Base-by-base conservation (phyloP, 2,888 invertebrate genomes). In the Tolmerus cingulatus region DNA sequence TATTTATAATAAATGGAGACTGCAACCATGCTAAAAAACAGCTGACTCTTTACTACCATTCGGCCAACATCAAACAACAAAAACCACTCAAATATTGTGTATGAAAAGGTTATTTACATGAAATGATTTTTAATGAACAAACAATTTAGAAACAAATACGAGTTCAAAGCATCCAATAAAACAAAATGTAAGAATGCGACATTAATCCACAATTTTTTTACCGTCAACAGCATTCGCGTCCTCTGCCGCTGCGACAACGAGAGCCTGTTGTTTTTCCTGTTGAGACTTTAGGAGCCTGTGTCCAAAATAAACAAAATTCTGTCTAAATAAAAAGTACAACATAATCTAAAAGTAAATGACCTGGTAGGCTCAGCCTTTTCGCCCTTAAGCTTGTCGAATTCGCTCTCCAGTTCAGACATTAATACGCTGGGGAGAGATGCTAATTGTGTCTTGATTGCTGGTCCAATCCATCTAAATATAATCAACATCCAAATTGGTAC, bases 341-440 rank as follows among this genome's bases (percentile, higher is more conserved):
- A 30, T 84, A 76, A 57, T 66, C 16, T 5, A 27, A 5, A 37
- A 55, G 43, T 66, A 46, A 5, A 46, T 82, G 76, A 92, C 92
- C 92, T 91, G 37, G 90, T 89, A 30, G 93, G 93, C 87, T 92
- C 92, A 0, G 91, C 90, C 23, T 92, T 92, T 88, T 92, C 93
- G 2, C 91, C 91, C 87, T 92, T 93, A 77, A 95, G 92, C 90
- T 97, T 97, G 79, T 95, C 95, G 93, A 99, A 99, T 90, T 98
- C 97, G 51, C 95, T 94, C 90, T 98, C 96, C 76, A 99, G 92
- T 92, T 99, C 99, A 87, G 97, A 95, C 46, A 98, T 94, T 90
- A 98, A 97, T 0, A 98, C 96, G 1, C 98, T 97, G 91, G 99
- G 98, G 23, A 99, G 93, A 51, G 95, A 95, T 27, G 96, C 94